Evolutionary conservation across 2,797 vertebrate species (phyloP), one percentile per base, ranked within the genome.

Genomic region (Tinamus major): DNA sequence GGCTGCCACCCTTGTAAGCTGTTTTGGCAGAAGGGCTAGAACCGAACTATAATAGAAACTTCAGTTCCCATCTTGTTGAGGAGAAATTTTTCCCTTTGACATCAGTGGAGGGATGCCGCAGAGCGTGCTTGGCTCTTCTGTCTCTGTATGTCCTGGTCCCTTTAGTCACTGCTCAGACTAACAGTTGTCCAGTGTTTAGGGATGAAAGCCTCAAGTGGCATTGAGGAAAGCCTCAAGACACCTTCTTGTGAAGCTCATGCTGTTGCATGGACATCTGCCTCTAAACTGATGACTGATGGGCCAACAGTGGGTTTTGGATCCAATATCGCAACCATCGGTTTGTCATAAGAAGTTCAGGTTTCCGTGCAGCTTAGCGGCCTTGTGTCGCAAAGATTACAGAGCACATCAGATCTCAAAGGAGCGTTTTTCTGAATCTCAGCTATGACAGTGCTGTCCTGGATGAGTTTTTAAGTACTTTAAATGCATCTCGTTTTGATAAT

Each of bases 301-400:
- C 33, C 41, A 26, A 27, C 26, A 48, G 35, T 35, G 29, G 46
- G 46, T 78, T 80, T 71, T 6, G 4, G 53, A 15, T 58, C 27
- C 21, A 0, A 0, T 33, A 10, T 79, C 12, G 23, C 7, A 2
- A 21, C 26, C 53, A 0, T 77, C 1, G 1, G 8, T 10, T 64
- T 31, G 12, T 9, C 49, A 27, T 29, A 70, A 59, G 75, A 79
- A 74, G 49, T 68, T 17, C 20, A 37, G 12, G 31, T 41, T 56
- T 21, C n/a, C 23, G 8, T 35, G 49, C 20, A 13, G 16, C 71
- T 77, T n/a, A 55, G 23, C 26, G 75, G 46, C 31, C 12, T 77
- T 26, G 10, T 78, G 5, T 58, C 9, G 4, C 48, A 48, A 41
- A 85, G 94, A 70, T 85, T 55, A 27, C 12, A 71, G 69, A 68